Conservation (phyloP, 2,797 vertebrate genomes). For the Neoniphon sammara region DNA sequence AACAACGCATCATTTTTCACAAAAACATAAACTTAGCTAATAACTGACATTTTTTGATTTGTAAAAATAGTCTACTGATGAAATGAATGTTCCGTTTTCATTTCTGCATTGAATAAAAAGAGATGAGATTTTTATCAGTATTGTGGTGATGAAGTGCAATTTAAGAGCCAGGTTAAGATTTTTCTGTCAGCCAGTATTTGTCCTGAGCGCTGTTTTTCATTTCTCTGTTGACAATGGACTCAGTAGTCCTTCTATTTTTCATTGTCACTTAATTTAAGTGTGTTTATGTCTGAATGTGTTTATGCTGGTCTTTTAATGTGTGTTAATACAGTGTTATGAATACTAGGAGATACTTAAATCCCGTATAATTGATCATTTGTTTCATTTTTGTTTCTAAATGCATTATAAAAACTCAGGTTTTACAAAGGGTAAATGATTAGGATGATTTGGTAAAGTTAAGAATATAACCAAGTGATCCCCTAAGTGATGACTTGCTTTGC, state of each 20-base stretch:
- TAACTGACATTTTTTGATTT: neutral
- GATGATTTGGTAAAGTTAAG: neutral
- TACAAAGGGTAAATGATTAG: conserved; percentile 2
- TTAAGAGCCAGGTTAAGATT: neutral
- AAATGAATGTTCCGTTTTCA: neutral
- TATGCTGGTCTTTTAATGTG: conserved; percentile 19
- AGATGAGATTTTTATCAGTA: conserved; percentile 12
- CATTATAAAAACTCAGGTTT: conserved; percentile 63
- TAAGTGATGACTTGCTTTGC: conserved; percentile 12
- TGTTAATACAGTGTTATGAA: conserved; percentile 30
- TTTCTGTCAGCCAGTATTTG: conserved; percentile 18
- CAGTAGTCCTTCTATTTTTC: conserved; percentile 10
- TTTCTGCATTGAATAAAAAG: neutral
- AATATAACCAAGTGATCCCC: neutral
- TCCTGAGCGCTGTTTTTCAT: conserved; percentile 22
- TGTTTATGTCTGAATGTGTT: conserved; percentile 27
- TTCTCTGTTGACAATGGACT: conserved; percentile 31
- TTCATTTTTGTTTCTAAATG: conserved; percentile 13
- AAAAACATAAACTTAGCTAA: neutral
- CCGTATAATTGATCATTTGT: conserved; percentile 28
- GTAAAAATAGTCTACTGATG: neutral
- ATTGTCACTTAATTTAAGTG: conserved; percentile 16
- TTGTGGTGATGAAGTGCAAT: conserved; percentile 22
- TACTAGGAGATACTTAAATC: conserved; percentile 23
- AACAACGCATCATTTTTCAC: conserved; percentile 24